Percentiles rank a stretch among this genome's conserved stretches.
These are phyloP conservation scores for Melanotaenia maccullochi DNA, from an alignment of 2,797 vertebrate species.

Conservation along the genomic window DNA sequence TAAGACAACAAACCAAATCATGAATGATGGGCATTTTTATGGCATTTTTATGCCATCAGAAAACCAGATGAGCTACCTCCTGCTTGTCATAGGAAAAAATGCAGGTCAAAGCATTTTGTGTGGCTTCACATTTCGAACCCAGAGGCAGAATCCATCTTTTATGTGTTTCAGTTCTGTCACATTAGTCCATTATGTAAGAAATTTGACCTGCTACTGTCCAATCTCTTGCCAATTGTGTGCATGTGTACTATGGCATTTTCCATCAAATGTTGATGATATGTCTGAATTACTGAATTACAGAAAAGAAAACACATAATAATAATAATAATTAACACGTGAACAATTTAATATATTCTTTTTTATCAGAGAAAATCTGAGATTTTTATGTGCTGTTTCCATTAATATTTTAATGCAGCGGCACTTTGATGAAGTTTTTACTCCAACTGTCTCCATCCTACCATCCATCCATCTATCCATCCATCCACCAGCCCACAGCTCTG, in stretches of 20 bases:
- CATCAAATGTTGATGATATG: background rate
- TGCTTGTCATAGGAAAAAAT: background rate
- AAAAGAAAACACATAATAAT: background rate
- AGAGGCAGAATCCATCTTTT: background rate
- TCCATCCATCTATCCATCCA: slow-evolving; percentile 9
- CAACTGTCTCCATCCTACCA: background rate
- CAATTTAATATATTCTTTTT: background rate
- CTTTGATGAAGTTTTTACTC: background rate
- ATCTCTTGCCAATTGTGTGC: no score
- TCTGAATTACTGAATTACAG: no score
- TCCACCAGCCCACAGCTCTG: slow-evolving; percentile 34
- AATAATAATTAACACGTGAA: background rate
- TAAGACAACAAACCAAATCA: no score
- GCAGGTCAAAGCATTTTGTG: background rate
- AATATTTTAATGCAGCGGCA: no score
- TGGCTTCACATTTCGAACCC: background rate
- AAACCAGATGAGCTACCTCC: background rate
- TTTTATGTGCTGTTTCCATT: no score
- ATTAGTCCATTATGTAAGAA: no score
- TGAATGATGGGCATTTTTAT: no score
- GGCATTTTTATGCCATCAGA: background rate
- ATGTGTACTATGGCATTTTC: background rate
- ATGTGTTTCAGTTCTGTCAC: background rate
- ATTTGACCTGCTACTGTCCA: no score
- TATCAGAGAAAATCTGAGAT: no score